Base-by-base conservation (phyloP, 2,888 invertebrate species). In the Cordilura impudica region DNA sequence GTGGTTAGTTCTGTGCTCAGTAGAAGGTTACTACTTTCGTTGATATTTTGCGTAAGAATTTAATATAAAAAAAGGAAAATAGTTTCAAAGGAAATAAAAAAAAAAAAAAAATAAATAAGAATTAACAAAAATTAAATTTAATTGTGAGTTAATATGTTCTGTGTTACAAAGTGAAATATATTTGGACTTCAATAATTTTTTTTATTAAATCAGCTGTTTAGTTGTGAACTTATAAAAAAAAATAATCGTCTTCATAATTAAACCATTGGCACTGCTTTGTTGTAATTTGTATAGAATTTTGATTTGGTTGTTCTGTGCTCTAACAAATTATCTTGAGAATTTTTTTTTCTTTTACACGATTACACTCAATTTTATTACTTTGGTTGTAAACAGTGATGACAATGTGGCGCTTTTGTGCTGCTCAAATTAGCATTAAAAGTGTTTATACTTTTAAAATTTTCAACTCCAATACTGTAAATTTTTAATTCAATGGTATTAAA, bases 201-300 rank as follows among this genome's bases (percentile, higher is more conserved):
- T 14, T 18, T 39, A 8, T 35, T 39, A 18, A n/a, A 31, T 79
- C 67, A 67, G 63, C 56, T 63, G 66, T 51, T 67, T 12, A 49
- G 16, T 63, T 39, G 61, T 53, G 47, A 5, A 66, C 51, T 21
- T 60, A 51, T 18, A 12, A 54, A 66, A 12, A 54, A 66, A 70
- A 66, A 54, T 67, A 51, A 79, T 56, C 70, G 65, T 45, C 53
- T 69, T 51, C 29, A 23, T 18, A 78, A 69, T 69, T 58, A 65
- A 66, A 51, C 45, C 56, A 51, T 61, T 79, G 79, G 45, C 79
- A 75, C 75, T 79, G 71, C 71, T 75, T 72, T 75, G 63, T 19
- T 61, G 53, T 58, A 58, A 58, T 58, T 10, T 39, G 58, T n/a
- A 54, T 51, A 51, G 6, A 56, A 63, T 56, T 39, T 43, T 49